phyloP scores from a whole-genome alignment of 2,888 invertebrate species.

The Glyphotaelius pellucidus region DNA sequence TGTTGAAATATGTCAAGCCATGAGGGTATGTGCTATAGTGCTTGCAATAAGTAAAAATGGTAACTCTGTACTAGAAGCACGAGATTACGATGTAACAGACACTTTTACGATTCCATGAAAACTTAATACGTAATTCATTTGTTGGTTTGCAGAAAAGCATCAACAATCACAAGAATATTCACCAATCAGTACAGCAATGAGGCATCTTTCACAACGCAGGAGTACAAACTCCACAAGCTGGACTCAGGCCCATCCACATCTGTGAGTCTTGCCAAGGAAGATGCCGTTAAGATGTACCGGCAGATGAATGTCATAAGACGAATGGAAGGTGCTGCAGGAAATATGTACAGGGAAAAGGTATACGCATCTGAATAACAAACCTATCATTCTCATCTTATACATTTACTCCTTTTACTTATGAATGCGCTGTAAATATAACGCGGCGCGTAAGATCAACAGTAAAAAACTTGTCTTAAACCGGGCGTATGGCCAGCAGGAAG shows the following conservation, averaged over 20 bases:
- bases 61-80: no score
- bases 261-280: constrained; percentile 86
- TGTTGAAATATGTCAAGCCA: no score
- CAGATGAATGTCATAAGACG: constrained; percentile 91
- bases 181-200: not conserved
- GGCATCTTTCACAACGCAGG: constrained; percentile 70
- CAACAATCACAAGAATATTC: not conserved
- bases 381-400: no score
- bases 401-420: no score
- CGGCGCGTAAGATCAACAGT: no score
- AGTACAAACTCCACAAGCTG: constrained; percentile 89
- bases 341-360: constrained; percentile 97
- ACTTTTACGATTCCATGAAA: no score
- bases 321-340: constrained; percentile 95
- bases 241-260: constrained; percentile 89
- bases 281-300: constrained; percentile 88
- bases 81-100: no score
- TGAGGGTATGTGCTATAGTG: no score
- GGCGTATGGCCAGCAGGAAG: no score
- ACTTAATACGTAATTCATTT: not conserved
- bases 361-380: not conserved
- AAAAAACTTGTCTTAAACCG: no score
- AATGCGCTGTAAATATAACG: no score
- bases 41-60: no score
- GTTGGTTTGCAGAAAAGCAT: not conserved